phyloP scores from a whole-genome alignment of 2,888 invertebrate genomes.

The Schizaphis graminum region DNA sequence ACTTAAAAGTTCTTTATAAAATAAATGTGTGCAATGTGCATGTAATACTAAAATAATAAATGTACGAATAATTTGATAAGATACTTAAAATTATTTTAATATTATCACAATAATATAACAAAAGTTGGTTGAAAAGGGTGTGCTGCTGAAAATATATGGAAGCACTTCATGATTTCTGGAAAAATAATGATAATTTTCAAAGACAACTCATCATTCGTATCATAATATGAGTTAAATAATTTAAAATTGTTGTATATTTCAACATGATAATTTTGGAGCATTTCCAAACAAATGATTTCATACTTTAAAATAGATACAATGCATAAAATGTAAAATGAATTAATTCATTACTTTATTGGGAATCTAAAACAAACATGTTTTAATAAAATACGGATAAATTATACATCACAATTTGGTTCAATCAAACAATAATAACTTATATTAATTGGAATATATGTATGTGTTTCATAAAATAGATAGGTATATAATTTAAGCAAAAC shows the following conservation, averaged over 20 bases:
- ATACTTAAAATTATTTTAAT: not conserved
- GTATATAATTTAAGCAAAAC: not conserved
- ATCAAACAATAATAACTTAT: not conserved
- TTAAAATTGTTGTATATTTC: not conserved
- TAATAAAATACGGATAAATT: not conserved
- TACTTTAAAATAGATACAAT: not conserved
- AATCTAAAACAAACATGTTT: not conserved
- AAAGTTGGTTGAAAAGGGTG: not conserved
- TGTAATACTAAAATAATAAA: too few species aligned
- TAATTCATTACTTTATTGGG: not conserved
- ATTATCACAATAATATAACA: not conserved
- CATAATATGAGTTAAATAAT: not conserved
- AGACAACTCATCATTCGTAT: not conserved
- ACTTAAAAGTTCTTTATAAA: not conserved
- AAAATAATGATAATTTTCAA: not conserved
- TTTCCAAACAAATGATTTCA: not conserved
- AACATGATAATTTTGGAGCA: not conserved
- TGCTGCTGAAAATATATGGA: not conserved
- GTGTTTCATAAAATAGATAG: not conserved
- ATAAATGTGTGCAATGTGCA: accelerated
- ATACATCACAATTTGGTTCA: not conserved
- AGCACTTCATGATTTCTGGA: not conserved
- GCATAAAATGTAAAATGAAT: not conserved
- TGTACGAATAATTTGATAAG: not conserved
- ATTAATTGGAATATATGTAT: not conserved